These are phyloP conservation scores for Fulica atra DNA, from an alignment of 2,113 vertebrate species.

Conservation along the genomic window DNA sequence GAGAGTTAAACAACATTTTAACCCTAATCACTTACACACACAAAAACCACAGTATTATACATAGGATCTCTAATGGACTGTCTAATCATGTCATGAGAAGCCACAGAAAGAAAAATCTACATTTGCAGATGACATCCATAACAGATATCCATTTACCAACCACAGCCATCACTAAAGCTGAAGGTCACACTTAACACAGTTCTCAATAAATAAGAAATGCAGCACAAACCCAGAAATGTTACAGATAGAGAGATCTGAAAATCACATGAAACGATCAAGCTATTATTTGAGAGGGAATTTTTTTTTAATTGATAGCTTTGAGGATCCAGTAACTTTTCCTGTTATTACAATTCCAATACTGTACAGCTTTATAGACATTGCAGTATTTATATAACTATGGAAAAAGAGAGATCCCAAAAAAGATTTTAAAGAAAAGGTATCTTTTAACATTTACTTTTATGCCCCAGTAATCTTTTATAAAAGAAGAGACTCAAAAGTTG, in stretches of 20 bases:
- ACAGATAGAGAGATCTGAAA: neutral
- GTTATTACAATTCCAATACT: neutral
- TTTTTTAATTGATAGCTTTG: neutral
- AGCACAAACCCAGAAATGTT: neutral
- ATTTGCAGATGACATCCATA: neutral
- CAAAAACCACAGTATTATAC: too few relatives aligned
- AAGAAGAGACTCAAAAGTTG: neutral
- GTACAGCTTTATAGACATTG: neutral
- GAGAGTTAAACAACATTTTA: neutral
- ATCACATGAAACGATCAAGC: neutral
- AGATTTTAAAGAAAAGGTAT: neutral
- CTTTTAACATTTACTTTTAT: neutral
- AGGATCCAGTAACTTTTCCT: neutral
- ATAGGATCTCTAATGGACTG: neutral
- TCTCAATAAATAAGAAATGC: neutral
- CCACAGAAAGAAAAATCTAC: neutral
- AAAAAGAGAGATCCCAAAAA: neutral
- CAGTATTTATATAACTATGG: neutral
- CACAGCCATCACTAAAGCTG: neutral
- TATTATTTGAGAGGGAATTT: neutral
- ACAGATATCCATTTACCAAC: neutral
- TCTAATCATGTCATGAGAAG: neutral
- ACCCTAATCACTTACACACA: neutral
- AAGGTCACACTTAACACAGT: neutral
- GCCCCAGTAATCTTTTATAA: neutral